Evolutionary conservation across 2,113 vertebrate species (phyloP), one percentile per base, ranked within the genome.

Genomic region (Emydura subglobosa): DNA sequence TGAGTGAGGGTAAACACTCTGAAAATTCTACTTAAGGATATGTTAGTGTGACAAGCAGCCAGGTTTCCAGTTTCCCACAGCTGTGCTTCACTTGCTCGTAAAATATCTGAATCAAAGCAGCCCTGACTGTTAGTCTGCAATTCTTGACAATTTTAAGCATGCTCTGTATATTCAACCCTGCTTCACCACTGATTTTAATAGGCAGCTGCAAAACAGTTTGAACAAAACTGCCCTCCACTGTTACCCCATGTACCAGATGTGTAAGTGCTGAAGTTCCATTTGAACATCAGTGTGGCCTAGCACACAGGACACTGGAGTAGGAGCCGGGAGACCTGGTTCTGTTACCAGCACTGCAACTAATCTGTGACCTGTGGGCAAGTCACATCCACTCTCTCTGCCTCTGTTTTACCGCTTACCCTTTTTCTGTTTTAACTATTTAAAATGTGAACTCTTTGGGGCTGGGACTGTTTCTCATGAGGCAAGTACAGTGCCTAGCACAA

Each of bases 361-460:
- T 27, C n/a, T 1, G 0, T 47, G 51, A 27, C 47, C 31, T 44
- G 10, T 0, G 31, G 54, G 65, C 2, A 49, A 34, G 39, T 84
- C n/a, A 0, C 72, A 10, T 42, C 85, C 24, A 57, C 9, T 1
- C 1, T 34, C 39, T 54, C 31, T 76, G 51, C 29, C 17, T 44
- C n/a, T 50, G 34, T 39, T 72, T 57, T n/a, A n/a, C 11, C 24
- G 21, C 84, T 13, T 1, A 1, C 11, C 22, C 82, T 50, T 82
- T 54, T 17, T 4, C 5, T 29, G 13, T 88, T 79, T 5, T 10
- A 16, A 0, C n/a, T 1, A 2, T 27, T 34, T 7, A 1, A 49
- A n/a, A 44, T 13, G 0, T 0, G 1, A 10, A 27, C 6, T 10
- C 0, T 1, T 17, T 2, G 49, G 74, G 59, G 29, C 1, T 0